A percentile compares a stretch with the other conserved stretches of the same genome.
Conservation (phyloP, 2,888 invertebrate species). For the Chloroclysta siterata region DNA sequence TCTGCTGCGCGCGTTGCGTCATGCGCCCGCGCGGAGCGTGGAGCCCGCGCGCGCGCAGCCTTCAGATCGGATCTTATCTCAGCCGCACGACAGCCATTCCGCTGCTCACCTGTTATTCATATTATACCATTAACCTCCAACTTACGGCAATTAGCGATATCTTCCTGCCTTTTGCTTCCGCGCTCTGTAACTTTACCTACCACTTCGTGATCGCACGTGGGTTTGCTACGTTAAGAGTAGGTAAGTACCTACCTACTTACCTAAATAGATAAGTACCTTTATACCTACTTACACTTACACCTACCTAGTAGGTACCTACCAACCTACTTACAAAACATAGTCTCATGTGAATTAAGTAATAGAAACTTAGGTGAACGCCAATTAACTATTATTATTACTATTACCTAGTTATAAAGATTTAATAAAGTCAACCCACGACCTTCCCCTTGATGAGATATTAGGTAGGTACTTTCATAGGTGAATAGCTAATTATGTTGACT, state of each 20-base stretch:
- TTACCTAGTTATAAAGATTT: too few species aligned
- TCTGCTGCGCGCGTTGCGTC: conserved; percentile 77
- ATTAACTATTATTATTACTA: too few species aligned
- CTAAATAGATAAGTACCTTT: background rate
- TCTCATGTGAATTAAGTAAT: too few species aligned
- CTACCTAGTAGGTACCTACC: conserved; percentile 1
- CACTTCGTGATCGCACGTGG: conserved; percentile 35
- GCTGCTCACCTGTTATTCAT: conserved; percentile 69
- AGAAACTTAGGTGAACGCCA: too few species aligned
- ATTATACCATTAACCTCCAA: conserved; percentile 74
- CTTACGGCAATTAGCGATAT: conserved; percentile 63
- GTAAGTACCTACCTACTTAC: background rate
- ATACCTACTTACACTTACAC: too few species aligned
- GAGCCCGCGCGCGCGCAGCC: conserved; percentile 43
- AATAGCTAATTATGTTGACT: background rate
- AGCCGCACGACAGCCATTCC: conserved; percentile 59
- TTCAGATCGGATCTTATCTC: conserved; percentile 77
- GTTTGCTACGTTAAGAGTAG: conserved; percentile 6
- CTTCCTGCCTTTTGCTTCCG: conserved; percentile 72
- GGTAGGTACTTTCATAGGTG: too few species aligned
- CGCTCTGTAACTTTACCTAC: conserved; percentile 46
- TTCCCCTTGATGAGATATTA: too few species aligned
- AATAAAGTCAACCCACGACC: too few species aligned
- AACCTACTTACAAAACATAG: too few species aligned
- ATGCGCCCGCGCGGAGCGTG: conserved; percentile 44